phyloP scores from a whole-genome alignment of 2,888 invertebrate genomes.

The Dicyrtomina minuta region DNA sequence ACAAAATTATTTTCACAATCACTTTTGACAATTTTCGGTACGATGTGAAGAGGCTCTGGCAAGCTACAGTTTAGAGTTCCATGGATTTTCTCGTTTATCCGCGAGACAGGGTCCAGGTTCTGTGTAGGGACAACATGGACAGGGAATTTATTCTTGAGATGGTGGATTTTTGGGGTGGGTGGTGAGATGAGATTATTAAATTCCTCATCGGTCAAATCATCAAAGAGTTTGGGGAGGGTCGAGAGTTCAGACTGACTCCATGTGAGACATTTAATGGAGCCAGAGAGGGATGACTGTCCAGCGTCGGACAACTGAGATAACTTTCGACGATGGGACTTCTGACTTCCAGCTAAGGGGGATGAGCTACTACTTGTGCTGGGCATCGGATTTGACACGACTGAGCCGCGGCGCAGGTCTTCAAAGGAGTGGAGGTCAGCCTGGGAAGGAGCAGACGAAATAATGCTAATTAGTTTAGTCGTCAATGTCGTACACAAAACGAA shows the following conservation, averaged over 20 bases:
- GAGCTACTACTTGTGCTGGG: constrained; percentile 6
- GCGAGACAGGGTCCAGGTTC: constrained; percentile 41
- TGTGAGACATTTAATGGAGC: constrained; percentile 49
- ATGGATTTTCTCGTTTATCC: constrained; percentile 47
- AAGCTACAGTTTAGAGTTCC: constrained; percentile 23
- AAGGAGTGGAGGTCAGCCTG: too few relatives aligned
- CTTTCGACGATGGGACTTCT: constrained; percentile 38
- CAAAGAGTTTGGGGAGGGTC: constrained; percentile 34
- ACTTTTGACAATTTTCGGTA: neutral
- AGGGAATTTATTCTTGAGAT: constrained; percentile 44
- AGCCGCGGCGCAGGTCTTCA: neutral
- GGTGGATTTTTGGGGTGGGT: constrained; percentile 42
- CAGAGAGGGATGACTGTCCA: constrained; percentile 22
- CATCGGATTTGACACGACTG: neutral
- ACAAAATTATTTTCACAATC: constrained; percentile 8
- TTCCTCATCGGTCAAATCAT: constrained; percentile 37
- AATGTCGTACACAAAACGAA: too few relatives aligned
- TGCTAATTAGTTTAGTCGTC: too few relatives aligned
- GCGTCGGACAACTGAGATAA: constrained; percentile 45
- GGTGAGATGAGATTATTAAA: constrained; percentile 27
- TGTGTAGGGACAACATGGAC: constrained; percentile 41
- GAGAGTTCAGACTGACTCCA: constrained; percentile 49
- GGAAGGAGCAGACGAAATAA: too few relatives aligned
- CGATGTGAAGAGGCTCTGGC: neutral
- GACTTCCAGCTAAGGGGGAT: constrained; percentile 22